Conservation (phyloP, 2,888 invertebrate genomes). For the Conistra vaccinii region DNA sequence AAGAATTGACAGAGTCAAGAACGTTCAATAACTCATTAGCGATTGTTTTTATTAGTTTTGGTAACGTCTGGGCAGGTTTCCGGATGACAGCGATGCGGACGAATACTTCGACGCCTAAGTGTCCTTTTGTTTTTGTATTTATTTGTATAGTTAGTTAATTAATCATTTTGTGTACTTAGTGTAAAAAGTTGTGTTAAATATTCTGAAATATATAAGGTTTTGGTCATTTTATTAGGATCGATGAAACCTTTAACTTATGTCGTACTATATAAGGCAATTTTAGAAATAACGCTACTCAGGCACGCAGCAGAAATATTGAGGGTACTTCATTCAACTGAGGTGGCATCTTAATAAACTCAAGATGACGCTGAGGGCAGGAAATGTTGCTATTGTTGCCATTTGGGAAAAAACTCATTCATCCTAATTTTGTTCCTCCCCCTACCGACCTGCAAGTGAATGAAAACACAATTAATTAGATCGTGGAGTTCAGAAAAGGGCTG, state of each 20-base stretch:
- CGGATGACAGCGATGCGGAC: too few relatives aligned
- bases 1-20: too few relatives aligned
- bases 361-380: constrained; percentile 44
- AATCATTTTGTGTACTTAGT: too few relatives aligned
- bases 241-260: constrained; percentile 5
- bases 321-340: constrained; percentile 45
- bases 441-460: constrained; percentile 20
- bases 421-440: constrained; percentile 13
- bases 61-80: too few relatives aligned
- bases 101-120: too few relatives aligned
- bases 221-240: background rate
- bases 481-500: background rate
- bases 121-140: too few relatives aligned
- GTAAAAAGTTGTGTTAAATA: too few relatives aligned
- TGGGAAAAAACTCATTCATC: constrained; percentile 31
- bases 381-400: constrained; percentile 48
- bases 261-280: background rate
- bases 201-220: too few relatives aligned
- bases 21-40: background rate
- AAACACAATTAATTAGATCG: constrained; percentile 15
- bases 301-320: constrained; percentile 49
- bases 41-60: background rate
- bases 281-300: constrained; percentile 44
- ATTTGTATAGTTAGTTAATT: too few relatives aligned
- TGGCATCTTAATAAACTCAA: constrained; percentile 56